These are phyloP conservation scores for Ptychochromis oligacanthus DNA, from an alignment of 2,113 vertebrate genomes.

Conservation along the genomic window DNA sequence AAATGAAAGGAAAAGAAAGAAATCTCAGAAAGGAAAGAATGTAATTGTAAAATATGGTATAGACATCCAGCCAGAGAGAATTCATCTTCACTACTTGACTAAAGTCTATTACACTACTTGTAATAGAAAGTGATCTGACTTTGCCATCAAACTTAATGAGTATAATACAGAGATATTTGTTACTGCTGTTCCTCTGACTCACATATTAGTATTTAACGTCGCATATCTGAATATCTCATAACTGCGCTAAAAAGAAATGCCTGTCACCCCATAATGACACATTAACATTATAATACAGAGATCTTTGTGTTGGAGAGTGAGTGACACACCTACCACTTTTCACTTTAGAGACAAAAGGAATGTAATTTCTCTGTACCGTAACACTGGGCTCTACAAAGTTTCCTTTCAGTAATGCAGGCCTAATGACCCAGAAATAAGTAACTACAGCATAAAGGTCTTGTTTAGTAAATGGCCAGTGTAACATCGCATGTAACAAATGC, in stretches of 20 bases:
- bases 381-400: not conserved
- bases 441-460: constrained; percentile 30
- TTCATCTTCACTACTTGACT: not conserved
- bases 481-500: constrained; percentile 60
- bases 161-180: not conserved
- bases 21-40: not conserved
- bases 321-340: constrained; percentile 4
- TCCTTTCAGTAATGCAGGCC: constrained; percentile 20
- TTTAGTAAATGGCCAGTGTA: constrained; percentile 41
- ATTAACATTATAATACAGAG: constrained; percentile 41
- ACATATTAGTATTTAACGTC: not conserved
- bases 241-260: not conserved
- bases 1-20: not conserved
- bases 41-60: not conserved
- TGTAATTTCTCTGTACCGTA: constrained; percentile 20
- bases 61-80: not conserved
- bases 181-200: not conserved
- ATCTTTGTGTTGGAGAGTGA: not conserved
- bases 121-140: not conserved
- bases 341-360: not conserved
- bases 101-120: not conserved
- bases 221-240: not conserved
- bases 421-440: constrained; percentile 41
- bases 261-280: not conserved
- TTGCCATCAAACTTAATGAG: not conserved